Evolutionary conservation across 2,888 invertebrate genomes (phyloP).

Genomic region (Andrena haemorrhoa): DNA sequence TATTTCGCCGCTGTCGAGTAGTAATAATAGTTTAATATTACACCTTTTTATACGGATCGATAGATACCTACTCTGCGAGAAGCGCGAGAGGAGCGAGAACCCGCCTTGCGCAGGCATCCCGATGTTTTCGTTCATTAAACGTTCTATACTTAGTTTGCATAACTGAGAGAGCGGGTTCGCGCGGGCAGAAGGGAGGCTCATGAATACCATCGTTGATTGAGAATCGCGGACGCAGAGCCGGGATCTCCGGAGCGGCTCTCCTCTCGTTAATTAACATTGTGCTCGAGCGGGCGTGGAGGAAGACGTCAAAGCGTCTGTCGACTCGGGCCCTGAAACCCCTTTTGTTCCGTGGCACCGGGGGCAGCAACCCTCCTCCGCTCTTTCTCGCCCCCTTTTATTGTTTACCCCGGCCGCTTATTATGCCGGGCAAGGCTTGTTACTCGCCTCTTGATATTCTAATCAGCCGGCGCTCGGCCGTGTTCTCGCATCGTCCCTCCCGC

Average conservation of each 20-base stretch:
- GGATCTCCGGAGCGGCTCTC: conserved; percentile 55
- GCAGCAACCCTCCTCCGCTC: conserved; percentile 54
- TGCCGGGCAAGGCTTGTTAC: conserved; percentile 67
- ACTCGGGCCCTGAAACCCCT: conserved; percentile 68
- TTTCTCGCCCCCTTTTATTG: conserved; percentile 79
- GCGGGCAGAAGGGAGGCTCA: conserved; percentile 41
- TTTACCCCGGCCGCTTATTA: conserved; percentile 79
- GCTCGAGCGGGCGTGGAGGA: conserved; percentile 74
- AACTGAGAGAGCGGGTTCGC: conserved; percentile 54
- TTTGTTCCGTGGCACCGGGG: conserved; percentile 60
- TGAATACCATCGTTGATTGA: conserved; percentile 83
- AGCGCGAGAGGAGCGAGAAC: conserved; percentile 22
- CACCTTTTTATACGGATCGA: neutral
- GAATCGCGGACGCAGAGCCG: conserved; percentile 72
- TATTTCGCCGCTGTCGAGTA: too few relatives aligned
- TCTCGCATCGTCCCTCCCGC: conserved; percentile 8
- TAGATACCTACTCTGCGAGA: neutral
- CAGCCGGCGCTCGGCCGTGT: conserved; percentile 63
- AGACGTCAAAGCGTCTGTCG: conserved; percentile 80
- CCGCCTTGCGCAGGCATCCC: conserved; percentile 32
- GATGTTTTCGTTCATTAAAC: conserved; percentile 65
- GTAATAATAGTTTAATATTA: too few relatives aligned
- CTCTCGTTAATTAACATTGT: conserved; percentile 83
- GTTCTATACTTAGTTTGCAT: conserved; percentile 63
- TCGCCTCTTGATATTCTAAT: conserved; percentile 80